Base-by-base conservation (phyloP, 2,113 vertebrate genomes). In the Nipponia nippon region DNA sequence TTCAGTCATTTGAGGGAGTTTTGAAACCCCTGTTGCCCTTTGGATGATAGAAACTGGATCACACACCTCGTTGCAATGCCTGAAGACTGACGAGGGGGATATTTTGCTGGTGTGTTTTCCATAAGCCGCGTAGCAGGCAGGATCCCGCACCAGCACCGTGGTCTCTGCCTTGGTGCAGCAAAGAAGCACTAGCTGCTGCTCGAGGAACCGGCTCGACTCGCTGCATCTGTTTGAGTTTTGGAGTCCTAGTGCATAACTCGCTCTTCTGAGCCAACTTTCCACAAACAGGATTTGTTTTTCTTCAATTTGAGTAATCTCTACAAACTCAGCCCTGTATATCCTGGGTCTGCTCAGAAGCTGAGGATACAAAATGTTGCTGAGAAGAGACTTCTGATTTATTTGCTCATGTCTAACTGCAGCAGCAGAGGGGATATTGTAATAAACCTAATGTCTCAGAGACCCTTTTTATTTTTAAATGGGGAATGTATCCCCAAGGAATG, bases 91-190 rank as follows among this genome's bases (percentile, higher is more conserved):
- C 1, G 0, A 42, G 32, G 56, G 20, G 49, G 21, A 16, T 38
- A 1, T 55, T 82, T 58, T 36, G 22, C 27, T 20, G 69, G 3
- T 0, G 0, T 49, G 47, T 63, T 69, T 49, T 34, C 11, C 30
- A 6, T 7, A 2, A 76, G 53, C 53, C 0, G 0, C 2, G 13
- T 23, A 30, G 52, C 22, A 3, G 40, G 63, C 21, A 9, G 87
- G 67, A 52, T 83, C 29, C 81, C 65, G 19, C 53, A 9, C 8
- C 36, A 69, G 32, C 58, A 13, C 61, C 1, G 3, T 1, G 9
- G 11, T 29, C 27, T n/a, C 34, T 47, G 65, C 47, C 52, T 46
- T 20, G 88, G 69, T 75, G 73, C 40, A n/a, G 40, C 4, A 3
- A 46, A 49, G 53, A 8, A 86, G 40, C 49, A 27, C 4, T 0